Base-by-base conservation (phyloP, 2,888 invertebrate genomes). In the Hydraecia micacea region DNA sequence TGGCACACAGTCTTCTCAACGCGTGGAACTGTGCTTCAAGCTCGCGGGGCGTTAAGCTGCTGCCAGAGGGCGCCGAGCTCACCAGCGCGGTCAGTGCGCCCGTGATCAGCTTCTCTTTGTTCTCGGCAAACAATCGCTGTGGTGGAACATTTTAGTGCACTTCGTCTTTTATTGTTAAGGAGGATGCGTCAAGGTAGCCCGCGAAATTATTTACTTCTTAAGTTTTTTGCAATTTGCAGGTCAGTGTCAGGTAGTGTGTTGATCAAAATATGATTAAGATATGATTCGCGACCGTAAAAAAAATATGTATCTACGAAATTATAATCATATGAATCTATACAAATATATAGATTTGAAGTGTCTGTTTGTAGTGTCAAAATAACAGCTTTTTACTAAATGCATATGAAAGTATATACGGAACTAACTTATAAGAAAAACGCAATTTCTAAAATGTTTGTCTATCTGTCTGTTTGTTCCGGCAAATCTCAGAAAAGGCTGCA, bases 1-100 rank as follows among this genome's bases (percentile, higher is more conserved):
- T 99, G 0, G 99, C 99, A 77, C 99, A 98, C 25, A 99, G 97
- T 87, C 99, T 96, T 49, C 99, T 97, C 73, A 99, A 94, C 18
- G 99, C 99, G 93, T 99, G 99, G 96, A 99, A 99, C 94, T 99
- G 99, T 2, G 99, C 98, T 95, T 99, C 99, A 58, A 99, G 95
- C 91, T 99, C 98, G 9, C 98, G 95, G 87, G 98, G 97, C 55
- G 97, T 97, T 69, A 98, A 94, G 79, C 94, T 97, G 60, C 97
- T 89, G n/a, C 93, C 93, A 0, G 95, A 87, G 0, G 94, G 86
- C 5, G 93, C 91, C 46, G 95, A 94, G 81, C 91, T 92, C 88
- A 97, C 94, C 52, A 99, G 97, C 0, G 99, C 98, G 89, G 98
- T 98, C 86, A 99, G 94, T n/a, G 99, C 99, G 55, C 98, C 98